phyloP scores from a whole-genome alignment of 2,888 invertebrate genomes.

The Ennomos erosarius region DNA sequence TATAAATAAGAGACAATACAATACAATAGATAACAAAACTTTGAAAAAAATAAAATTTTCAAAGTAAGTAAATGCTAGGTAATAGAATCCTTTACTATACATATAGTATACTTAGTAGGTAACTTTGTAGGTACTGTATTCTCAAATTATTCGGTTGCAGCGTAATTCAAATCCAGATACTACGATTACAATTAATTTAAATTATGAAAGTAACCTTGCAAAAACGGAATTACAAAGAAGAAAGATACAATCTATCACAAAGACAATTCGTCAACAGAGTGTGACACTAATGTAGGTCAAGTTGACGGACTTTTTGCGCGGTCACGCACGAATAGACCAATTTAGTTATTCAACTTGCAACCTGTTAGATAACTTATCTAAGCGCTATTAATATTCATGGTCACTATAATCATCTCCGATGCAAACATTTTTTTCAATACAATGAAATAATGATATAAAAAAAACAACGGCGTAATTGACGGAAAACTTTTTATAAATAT shows the following conservation, averaged over 20 bases:
- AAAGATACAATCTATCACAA: constrained; percentile 34
- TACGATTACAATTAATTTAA: background rate
- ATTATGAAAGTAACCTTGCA: constrained; percentile 16
- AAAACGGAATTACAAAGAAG: constrained; percentile 11
- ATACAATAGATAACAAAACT: too few relatives aligned
- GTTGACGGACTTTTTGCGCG: constrained; percentile 75
- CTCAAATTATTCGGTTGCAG: too few relatives aligned
- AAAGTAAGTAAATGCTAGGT: too few relatives aligned
- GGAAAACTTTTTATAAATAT: constrained; percentile 36
- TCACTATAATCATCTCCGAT: constrained; percentile 22
- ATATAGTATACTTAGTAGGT: too few relatives aligned
- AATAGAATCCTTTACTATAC: too few relatives aligned
- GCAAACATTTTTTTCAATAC: constrained; percentile 32
- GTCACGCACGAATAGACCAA: constrained; percentile 68
- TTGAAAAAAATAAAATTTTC: too few relatives aligned
- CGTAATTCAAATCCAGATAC: too few relatives aligned
- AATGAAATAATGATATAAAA: constrained; percentile 15
- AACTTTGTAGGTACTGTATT: too few relatives aligned
- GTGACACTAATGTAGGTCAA: constrained; percentile 74
- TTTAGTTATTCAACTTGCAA: constrained; percentile 75
- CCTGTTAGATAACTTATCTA: constrained; percentile 57
- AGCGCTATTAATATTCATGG: constrained; percentile 47
- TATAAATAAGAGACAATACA: too few relatives aligned
- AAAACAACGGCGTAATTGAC: constrained; percentile 33
- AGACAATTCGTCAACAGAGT: constrained; percentile 65